Evolutionary conservation across 2,888 invertebrate species (phyloP), one percentile per base, ranked within the genome.

Genomic region (Monoplex corrugatus): DNA sequence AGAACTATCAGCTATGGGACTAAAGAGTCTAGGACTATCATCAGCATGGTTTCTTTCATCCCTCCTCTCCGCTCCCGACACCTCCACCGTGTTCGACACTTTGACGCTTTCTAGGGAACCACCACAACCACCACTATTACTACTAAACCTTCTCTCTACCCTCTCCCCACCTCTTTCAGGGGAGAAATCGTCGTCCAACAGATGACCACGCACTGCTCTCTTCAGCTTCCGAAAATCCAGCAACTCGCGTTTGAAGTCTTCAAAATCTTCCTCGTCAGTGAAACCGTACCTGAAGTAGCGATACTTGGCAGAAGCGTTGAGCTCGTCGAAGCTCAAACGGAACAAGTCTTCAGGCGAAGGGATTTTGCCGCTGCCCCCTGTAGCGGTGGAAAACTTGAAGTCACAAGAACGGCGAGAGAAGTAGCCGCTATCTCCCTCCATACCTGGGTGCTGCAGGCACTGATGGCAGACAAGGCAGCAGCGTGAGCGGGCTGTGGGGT

Each of bases 171-270:
- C 78, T 32, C 78, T 40, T 32, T 40, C 85, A 63, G 6, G 19
- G 0, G 83, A 45, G 1, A 40, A 80, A 23, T n/a, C 57, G 1
- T 43, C 44, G 5, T 3, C n/a, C 28, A 44, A 28, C 87, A 38
- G n/a, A 45, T 2, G n/a, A 8, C 72, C 43, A n/a, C 89, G 50
- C 40, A 84, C 88, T 50, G 89, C 89, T 19, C 83, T 83, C 75
- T 91, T 91, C 45, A 92, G 89, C n/a, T 63, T 84, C 45, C 89
- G 89, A 87, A 94, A 94, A 89, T 93, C 92, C 44, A 91, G 88
- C 87, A 94, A 91, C 89, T 94, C 94, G 44, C 93, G 93, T 89
- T 94, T 95, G 89, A 95, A 94, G 80, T 95, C 95, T 89, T 95
- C 95, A 91, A 94, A 95, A 89, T 95, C 95, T 28, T 93, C 92